phyloP scores from a whole-genome alignment of 2,888 invertebrate species.

The Eupeodes luniger region DNA sequence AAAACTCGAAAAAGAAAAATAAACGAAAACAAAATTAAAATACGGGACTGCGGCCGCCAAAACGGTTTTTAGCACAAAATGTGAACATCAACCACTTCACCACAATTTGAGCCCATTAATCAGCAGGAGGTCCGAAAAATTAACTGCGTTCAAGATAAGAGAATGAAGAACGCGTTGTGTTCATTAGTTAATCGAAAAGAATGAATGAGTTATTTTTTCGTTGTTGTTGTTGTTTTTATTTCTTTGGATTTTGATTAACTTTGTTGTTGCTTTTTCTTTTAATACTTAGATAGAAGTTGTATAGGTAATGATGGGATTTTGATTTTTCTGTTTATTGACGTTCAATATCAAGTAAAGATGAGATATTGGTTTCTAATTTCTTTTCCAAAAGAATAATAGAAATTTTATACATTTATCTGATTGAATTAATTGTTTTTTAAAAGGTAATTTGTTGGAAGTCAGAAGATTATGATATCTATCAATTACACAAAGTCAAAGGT shows the following conservation, averaged over 20 bases:
- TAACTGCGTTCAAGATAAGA: conserved; percentile 77
- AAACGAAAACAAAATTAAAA: conserved; percentile 18
- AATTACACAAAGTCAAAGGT: not conserved
- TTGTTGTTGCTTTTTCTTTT: not conserved
- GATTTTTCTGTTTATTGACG: not conserved
- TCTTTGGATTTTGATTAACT: conserved; percentile 1
- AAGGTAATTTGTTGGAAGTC: not conserved
- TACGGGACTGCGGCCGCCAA: conserved; percentile 36
- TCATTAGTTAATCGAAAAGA: conserved; percentile 75
- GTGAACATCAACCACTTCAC: conserved; percentile 57
- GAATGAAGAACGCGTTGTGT: conserved; percentile 74
- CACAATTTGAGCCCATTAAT: conserved; percentile 78
- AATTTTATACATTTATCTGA: not conserved
- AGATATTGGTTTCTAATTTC: conserved; percentile 1
- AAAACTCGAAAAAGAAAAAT: not conserved
- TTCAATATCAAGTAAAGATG: not conserved
- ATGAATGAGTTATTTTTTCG: conserved; percentile 60
- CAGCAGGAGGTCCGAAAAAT: conserved; percentile 78
- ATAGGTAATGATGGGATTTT: too few relatives aligned
- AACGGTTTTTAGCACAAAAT: conserved; percentile 63
- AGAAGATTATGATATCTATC: not conserved
- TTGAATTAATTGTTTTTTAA: conserved; percentile 5
- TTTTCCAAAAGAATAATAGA: not conserved
- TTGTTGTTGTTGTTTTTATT: not conserved
- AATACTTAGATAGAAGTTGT: too few relatives aligned